phyloP scores from a whole-genome alignment of 2,888 invertebrate species.

The Acleris laterana region DNA sequence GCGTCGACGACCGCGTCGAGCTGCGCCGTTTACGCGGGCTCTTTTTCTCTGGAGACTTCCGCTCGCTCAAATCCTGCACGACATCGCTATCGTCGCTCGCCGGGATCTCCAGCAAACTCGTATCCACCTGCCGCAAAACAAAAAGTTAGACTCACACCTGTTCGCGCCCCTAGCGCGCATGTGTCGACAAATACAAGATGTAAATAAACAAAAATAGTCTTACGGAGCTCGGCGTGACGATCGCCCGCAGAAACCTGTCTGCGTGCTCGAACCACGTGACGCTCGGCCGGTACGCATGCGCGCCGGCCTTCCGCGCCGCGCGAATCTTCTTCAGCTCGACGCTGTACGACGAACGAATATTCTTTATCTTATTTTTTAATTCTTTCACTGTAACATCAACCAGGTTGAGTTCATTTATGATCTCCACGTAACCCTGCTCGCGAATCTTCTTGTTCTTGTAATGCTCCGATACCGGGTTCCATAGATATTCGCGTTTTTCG shows the following conservation, averaged over 20 bases:
- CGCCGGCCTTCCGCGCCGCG: conserved; percentile 81
- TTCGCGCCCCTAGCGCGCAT: conserved; percentile 48
- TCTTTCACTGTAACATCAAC: conserved; percentile 80
- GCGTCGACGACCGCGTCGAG: conserved; percentile 76
- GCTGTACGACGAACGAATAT: conserved; percentile 81
- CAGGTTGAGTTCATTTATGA: conserved; percentile 76
- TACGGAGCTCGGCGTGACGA: conserved; percentile 83
- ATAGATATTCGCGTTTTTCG: conserved; percentile 79
- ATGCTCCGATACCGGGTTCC: conserved; percentile 80
- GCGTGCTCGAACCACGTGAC: conserved; percentile 84
- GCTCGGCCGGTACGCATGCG: conserved; percentile 83
- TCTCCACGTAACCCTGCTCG: conserved; percentile 79
- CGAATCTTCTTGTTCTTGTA: conserved; percentile 82
- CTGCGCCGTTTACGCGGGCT: conserved; percentile 76
- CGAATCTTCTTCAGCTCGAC: conserved; percentile 83
- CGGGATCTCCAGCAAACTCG: conserved; percentile 75
- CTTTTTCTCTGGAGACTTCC: conserved; percentile 79
- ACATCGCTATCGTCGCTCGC: conserved; percentile 79
- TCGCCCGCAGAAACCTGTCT: conserved; percentile 83
- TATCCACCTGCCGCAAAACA: conserved; percentile 64
- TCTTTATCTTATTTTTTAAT: conserved; percentile 82
- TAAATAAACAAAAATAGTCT: conserved; percentile 56
- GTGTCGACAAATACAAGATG: conserved; percentile 45
- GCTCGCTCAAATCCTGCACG: conserved; percentile 77
- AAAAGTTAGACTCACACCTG: conserved; percentile 25